These are phyloP conservation scores for Lophius piscatorius DNA, from an alignment of 2,113 vertebrate species.

Conservation along the genomic window DNA sequence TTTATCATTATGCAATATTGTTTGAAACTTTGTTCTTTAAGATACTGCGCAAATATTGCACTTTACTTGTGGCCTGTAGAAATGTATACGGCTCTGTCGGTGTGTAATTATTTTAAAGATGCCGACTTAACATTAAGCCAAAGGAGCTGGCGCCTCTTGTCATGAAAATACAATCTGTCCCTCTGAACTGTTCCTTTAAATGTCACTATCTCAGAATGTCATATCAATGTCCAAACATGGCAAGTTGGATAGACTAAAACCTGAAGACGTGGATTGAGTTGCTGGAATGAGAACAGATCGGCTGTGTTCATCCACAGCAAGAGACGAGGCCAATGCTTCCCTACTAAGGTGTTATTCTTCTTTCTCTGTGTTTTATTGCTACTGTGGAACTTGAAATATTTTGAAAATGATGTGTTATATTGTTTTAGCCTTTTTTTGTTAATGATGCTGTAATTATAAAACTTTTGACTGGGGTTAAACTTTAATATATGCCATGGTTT, in stretches of 20 bases:
- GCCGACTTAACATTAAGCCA: conserved; percentile 48
- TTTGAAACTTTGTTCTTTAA: conserved; percentile 47
- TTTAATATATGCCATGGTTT: conserved; percentile 80
- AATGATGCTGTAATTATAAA: conserved; percentile 78
- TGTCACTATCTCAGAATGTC: conserved; percentile 32
- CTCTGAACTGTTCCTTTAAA: conserved; percentile 26
- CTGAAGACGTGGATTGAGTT: conserved; percentile 29
- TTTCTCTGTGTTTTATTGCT: conserved; percentile 63
- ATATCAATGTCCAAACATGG: conserved; percentile 9
- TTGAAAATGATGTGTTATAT: conserved; percentile 67
- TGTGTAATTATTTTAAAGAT: conserved; percentile 19
- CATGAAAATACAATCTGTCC: conserved; percentile 6
- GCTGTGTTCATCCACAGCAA: conserved; percentile 56
- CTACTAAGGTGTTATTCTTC: conserved; percentile 52
- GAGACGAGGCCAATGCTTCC: conserved; percentile 63
- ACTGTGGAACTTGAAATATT: conserved; percentile 73
- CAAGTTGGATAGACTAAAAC: conserved; percentile 31
- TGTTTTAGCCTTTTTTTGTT: conserved; percentile 67
- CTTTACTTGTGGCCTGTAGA: conserved; percentile 64
- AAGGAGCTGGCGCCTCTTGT: conserved; percentile 37
- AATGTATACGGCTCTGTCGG: conserved; percentile 31
- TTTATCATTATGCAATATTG: conserved; percentile 61
- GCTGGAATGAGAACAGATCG: conserved; percentile 32
- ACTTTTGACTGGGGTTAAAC: conserved; percentile 76
- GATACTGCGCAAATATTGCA: conserved; percentile 68